Percentiles rank a stretch among this genome's conserved stretches.
These are phyloP conservation scores for Mongoloraphidia duomilia DNA, from an alignment of 2,888 invertebrate genomes.

Conservation along the genomic window DNA sequence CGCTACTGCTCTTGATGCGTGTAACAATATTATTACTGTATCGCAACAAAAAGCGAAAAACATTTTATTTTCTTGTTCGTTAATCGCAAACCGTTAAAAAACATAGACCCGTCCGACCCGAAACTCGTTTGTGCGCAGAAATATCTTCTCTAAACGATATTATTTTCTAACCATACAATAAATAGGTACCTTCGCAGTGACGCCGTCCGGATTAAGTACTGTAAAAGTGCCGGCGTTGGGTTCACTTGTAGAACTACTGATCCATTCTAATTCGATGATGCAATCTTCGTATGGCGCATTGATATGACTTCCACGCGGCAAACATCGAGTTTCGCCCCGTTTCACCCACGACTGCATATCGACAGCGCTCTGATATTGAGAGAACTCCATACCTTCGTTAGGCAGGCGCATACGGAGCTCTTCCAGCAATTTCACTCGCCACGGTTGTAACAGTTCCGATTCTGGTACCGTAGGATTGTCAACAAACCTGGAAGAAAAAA, in stretches of 20 bases:
- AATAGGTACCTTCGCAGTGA: conserved; percentile 50
- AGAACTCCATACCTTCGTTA: conserved; percentile 24
- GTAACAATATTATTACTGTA: too few species aligned
- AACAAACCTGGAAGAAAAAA: conserved; percentile 32
- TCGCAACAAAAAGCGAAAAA: too few species aligned
- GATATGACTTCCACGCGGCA: conserved; percentile 15
- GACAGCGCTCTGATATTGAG: conserved; percentile 58
- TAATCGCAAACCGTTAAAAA: too few species aligned
- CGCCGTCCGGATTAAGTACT: conserved; percentile 63
- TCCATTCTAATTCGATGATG: conserved; percentile 70
- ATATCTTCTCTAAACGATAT: conserved; percentile 63
- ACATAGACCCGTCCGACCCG: too few species aligned
- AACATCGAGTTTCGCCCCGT: conserved; percentile 62
- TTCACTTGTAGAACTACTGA: conserved; percentile 42
- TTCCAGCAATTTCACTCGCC: conserved; percentile 60
- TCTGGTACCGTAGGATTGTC: conserved; percentile 43
- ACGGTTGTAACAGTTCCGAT: conserved; percentile 53
- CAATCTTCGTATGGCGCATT: conserved; percentile 54
- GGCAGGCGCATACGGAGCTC: conserved; percentile 42
- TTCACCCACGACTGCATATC: conserved; percentile 80
- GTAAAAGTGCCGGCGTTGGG: conserved; percentile 61
- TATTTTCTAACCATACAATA: conserved; percentile 16
- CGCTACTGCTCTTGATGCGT: too few species aligned
- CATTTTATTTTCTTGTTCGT: too few species aligned
- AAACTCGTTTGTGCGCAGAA: too few species aligned